Evolutionary conservation across 2,888 invertebrate species (phyloP), one percentile per base, ranked within the genome.

Genomic region (Philhelius pedissequus): DNA sequence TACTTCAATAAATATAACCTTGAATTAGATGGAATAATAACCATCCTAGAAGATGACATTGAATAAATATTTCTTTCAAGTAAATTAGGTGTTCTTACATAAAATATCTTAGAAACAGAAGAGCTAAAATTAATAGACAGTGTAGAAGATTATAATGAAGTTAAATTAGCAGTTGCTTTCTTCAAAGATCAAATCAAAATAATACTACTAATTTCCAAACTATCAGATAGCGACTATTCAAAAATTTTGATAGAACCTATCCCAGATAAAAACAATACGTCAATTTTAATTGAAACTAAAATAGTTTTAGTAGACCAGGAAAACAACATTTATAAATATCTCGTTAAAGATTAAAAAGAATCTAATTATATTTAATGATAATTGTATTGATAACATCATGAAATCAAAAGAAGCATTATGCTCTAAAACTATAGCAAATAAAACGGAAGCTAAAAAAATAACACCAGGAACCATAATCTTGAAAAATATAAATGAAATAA

Each of bases 21-120:
- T 11, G 27, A 56, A 38, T 8, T 86, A 27, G 62, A 79, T 60
- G 84, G 84, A 40, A 86, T 69, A 77, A 86, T 86, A 62, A 38
- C 60, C 1, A 79, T 71, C 8, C 1, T 86, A 50, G 78, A 86
- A 56, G 78, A 83, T 18, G 83, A 87, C 86, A 20, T 87, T 15
- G 38, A 54, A 60, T 86, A 71, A 43, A 50, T 87, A 22, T 15
- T 15, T 78, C 8, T 83, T 86, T 54, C 86, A 84, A 66, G 80
- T 40, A 86, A 86, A 86, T 54, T 86, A 20, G 79, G 70, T 15
- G 76, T 86, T 30, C 78, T 86, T 30, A 76, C 84, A 48, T 74
- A 58, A 22, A 76, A 86, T 38, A 86, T 86, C 20, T 38, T 86
- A 30, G 76, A 8, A 4, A 30, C 30, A 30, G 30, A 30, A n/a